Evolutionary conservation across 2,888 invertebrate species (phyloP).

Genomic region (Cosmorhoe ocellata): DNA sequence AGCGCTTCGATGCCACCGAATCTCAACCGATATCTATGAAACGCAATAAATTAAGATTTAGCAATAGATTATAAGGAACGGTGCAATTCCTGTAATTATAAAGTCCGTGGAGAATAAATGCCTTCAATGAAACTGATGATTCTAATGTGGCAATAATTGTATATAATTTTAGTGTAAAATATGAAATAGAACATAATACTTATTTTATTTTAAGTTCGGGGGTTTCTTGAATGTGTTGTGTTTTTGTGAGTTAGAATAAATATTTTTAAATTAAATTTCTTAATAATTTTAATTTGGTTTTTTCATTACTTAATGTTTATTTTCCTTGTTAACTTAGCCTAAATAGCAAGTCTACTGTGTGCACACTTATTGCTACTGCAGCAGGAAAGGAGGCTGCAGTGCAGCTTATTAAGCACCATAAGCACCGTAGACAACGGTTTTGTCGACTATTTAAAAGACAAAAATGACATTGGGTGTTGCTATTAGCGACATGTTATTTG

Average conservation of each 20-base stretch:
- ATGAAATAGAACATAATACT: constrained; percentile 30
- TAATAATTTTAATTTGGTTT: constrained; percentile 15
- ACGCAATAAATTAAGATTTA: constrained; percentile 17
- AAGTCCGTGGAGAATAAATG: constrained; percentile 30
- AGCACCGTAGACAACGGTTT: too few species aligned
- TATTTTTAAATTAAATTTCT: constrained; percentile 54
- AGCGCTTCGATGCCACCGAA: constrained; percentile 44
- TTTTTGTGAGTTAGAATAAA: constrained; percentile 55
- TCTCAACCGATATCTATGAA: constrained; percentile 27
- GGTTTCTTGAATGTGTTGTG: constrained; percentile 63
- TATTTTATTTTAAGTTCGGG: constrained; percentile 51
- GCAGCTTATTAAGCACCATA: too few species aligned
- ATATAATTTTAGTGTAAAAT: constrained; percentile 51
- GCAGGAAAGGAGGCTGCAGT: too few species aligned
- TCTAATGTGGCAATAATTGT: constrained; percentile 42
- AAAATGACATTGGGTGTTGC: too few species aligned
- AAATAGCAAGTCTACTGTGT: too few species aligned
- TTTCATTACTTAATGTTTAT: not conserved
- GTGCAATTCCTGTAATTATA: constrained; percentile 33
- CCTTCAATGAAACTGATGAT: constrained; percentile 31
- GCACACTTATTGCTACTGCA: too few species aligned
- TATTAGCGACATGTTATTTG: too few species aligned
- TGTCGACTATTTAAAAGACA: too few species aligned
- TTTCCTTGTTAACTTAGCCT: too few species aligned
- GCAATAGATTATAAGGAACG: constrained; percentile 14